These are phyloP conservation scores for Ophthalmolycus amberensis DNA, from an alignment of 2,113 vertebrate species.

Conservation along the genomic window DNA sequence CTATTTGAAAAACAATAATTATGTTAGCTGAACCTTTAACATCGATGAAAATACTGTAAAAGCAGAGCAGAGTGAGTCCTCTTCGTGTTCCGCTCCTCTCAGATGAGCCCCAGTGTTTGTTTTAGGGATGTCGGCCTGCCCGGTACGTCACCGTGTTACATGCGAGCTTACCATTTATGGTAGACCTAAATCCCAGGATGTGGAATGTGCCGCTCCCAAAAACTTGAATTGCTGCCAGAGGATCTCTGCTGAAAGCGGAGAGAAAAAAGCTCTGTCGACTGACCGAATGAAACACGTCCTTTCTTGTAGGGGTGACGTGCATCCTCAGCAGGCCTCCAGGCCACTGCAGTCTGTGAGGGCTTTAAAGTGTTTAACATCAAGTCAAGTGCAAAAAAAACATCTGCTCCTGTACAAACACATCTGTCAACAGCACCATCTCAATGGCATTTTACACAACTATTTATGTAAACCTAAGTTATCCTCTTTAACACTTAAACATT, in stretches of 20 bases:
- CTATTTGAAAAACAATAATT: not conserved
- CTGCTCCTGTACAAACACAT: constrained; percentile 10
- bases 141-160: constrained; percentile 78
- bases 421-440: constrained; percentile 12
- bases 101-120: constrained; percentile 66
- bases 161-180: constrained; percentile 87
- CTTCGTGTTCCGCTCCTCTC: constrained; percentile 22
- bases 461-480: not conserved
- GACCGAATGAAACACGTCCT: constrained; percentile 45
- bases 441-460: constrained; percentile 1
- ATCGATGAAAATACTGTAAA: not conserved
- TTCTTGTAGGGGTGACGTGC: constrained; percentile 22
- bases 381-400: not conserved
- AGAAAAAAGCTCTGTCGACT: constrained; percentile 4
- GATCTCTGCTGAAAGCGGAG: constrained; percentile 57
- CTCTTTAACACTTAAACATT: not conserved
- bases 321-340: not conserved
- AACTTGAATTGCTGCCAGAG: constrained; percentile 75
- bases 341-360: not conserved
- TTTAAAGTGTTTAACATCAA: not conserved
- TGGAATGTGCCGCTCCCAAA: constrained; percentile 85
- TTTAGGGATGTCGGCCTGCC: constrained; percentile 68
- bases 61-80: constrained; percentile 51
- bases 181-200: constrained; percentile 84
- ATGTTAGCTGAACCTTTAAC: not conserved